Evolutionary conservation across 2,888 invertebrate species (phyloP).

Genomic region (Lasioglossum figueresi): DNA sequence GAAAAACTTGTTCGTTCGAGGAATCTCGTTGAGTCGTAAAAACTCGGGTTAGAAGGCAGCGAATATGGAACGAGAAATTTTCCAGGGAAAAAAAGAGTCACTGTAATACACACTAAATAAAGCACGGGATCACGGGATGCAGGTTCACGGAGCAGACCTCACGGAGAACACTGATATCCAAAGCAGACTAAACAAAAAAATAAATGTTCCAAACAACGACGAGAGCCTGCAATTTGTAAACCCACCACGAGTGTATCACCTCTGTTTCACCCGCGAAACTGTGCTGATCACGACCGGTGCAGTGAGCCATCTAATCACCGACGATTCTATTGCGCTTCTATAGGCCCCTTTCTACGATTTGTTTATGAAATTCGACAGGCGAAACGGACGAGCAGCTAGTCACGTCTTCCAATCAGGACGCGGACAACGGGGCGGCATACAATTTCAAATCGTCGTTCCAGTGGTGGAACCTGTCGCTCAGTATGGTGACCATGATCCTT

Average conservation of each 20-base stretch:
- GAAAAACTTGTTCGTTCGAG: constrained; percentile 58
- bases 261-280: constrained; percentile 45
- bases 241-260: constrained; percentile 24
- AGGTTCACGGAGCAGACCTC: constrained; percentile 26
- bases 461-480: constrained; percentile 57
- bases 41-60: constrained; percentile 60
- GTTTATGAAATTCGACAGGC: constrained; percentile 72
- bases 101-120: constrained; percentile 8
- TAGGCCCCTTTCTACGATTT: constrained; percentile 53
- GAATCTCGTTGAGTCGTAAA: constrained; percentile 52
- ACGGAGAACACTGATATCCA: constrained; percentile 59
- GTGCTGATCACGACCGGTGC: constrained; percentile 30
- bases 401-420: constrained; percentile 74
- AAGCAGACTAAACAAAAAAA: constrained; percentile 58
- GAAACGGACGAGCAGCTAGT: constrained; percentile 77
- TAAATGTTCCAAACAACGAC: constrained; percentile 70
- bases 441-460: constrained; percentile 37
- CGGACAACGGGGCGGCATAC: constrained; percentile 53
- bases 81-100: constrained; percentile 37
- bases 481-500: constrained; percentile 64
- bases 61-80: constrained; percentile 45
- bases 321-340: constrained; percentile 21
- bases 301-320: constrained; percentile 55
- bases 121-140: constrained; percentile 22
- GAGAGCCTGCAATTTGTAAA: constrained; percentile 39